Percentiles rank a stretch among this genome's conserved stretches.
Conservation (phyloP, 2,888 invertebrate species). For the Trichopoda pennipes region DNA sequence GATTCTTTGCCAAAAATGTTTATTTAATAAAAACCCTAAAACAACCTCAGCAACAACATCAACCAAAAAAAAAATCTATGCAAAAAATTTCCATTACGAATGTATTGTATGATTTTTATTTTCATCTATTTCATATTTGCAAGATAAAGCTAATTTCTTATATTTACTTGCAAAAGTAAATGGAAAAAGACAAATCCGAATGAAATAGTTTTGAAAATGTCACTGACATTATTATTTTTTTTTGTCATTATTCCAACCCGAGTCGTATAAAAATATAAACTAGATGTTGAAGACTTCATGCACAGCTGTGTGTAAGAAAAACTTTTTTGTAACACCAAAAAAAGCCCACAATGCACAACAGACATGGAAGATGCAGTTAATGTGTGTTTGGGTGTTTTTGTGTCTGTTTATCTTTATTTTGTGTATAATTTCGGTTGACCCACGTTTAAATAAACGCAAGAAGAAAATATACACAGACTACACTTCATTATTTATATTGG, state of each 20-base stretch:
- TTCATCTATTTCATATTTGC: slow-evolving; percentile 9
- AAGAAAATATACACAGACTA: slow-evolving; percentile 33
- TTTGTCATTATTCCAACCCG: slow-evolving; percentile 2
- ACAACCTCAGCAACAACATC: background rate
- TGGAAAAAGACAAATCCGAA: background rate
- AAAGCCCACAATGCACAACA: background rate
- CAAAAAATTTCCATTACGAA: slow-evolving; percentile 33
- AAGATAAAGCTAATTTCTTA: slow-evolving; percentile 57
- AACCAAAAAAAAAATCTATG: slow-evolving; percentile 8
- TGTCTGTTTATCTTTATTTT: slow-evolving; percentile 5
- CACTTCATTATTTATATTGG: slow-evolving; percentile 69
- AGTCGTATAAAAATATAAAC: slow-evolving; percentile 15
- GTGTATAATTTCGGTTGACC: slow-evolving; percentile 55
- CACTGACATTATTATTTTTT: slow-evolving; percentile 33
- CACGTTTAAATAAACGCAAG: slow-evolving; percentile 44
- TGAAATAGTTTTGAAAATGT: slow-evolving; percentile 46
- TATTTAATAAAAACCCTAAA: slow-evolving; percentile 43
- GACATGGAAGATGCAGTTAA: slow-evolving; percentile 7
- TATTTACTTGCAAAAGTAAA: slow-evolving; percentile 23
- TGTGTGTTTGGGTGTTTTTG: slow-evolving; percentile 18
- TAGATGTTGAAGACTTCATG: slow-evolving; percentile 43
- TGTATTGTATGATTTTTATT: slow-evolving; percentile 32
- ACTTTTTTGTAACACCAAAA: slow-evolving; percentile 7
- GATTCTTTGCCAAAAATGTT: slow-evolving; percentile 61
- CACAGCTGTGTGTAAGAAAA: slow-evolving; percentile 40